Percentiles rank a stretch among this genome's conserved stretches.
Evolutionary conservation across 2,797 vertebrate species (phyloP).

Genomic region (Tinamus major): DNA sequence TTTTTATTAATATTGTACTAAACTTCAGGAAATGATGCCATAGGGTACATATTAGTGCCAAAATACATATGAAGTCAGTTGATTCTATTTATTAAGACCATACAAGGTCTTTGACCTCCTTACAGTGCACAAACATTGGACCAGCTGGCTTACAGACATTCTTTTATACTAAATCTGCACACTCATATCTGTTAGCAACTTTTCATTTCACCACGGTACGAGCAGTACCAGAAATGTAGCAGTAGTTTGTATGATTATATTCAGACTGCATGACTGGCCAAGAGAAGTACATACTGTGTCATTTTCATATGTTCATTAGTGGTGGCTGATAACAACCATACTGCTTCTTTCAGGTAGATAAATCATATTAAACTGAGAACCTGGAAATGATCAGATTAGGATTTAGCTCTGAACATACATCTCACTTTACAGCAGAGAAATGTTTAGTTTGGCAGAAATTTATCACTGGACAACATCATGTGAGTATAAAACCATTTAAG

Average conservation of each 20-base stretch:
- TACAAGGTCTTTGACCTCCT: constrained; percentile 73
- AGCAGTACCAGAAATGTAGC: not conserved
- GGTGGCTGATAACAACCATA: constrained; percentile 59
- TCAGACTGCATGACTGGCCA: not conserved
- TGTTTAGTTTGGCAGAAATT: constrained; percentile 27
- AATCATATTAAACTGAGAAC: constrained; percentile 7
- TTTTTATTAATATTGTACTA: constrained; percentile 79
- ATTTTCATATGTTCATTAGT: not conserved
- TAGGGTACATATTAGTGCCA: constrained; percentile 80
- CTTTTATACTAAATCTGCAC: constrained; percentile 63
- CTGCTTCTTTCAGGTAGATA: not conserved
- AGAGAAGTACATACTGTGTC: constrained; percentile 20
- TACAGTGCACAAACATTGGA: constrained; percentile 58
- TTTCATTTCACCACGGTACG: constrained; percentile 68
- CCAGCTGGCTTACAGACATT: constrained; percentile 75
- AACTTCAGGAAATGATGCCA: constrained; percentile 81
- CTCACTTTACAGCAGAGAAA: not conserved
- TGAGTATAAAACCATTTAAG: constrained; percentile 6
- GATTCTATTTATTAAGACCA: constrained; percentile 81
- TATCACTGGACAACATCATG: constrained; percentile 20
- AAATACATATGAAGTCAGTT: constrained; percentile 78
- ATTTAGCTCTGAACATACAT: constrained; percentile 13
- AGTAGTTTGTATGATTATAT: not conserved
- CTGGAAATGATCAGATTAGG: constrained; percentile 34
- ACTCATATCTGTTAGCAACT: constrained; percentile 71